Evolutionary conservation across 2,888 invertebrate genomes (phyloP), one percentile per base, ranked within the genome.

Genomic region (Phoenoteleia sp.): DNA sequence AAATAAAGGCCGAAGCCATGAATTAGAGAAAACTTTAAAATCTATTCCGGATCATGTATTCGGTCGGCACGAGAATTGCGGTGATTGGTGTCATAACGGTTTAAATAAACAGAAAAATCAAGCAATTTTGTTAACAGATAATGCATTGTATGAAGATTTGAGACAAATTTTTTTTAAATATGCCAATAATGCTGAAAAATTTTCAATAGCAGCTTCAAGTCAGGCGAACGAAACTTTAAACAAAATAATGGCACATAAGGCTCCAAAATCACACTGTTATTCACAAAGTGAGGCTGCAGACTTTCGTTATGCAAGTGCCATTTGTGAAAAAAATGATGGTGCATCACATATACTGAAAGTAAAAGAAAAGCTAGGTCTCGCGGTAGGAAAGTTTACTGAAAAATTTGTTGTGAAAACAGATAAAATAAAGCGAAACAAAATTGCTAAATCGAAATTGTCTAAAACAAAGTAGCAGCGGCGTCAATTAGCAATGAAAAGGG

Each of bases 191-290:
- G 11, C 64, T 0, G 13, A n/a, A 0, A 66, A 66, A 21, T 66
- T 81, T 58, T 64, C 67, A 5, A 21, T 74, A 15, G 64, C 67
- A 11, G 62, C 72, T 5, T 80, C 62, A 0, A 80, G 47, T 47
- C 67, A 77, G n/a, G 19, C 45, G 0, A 60, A 52, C 19, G 80
- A 80, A 19, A 64, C 33, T 0, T n/a, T 71, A 6, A 80, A 71
- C 19, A 39, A 49, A 9, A 69, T 69, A 7, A 79, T 79, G 60
- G 25, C 71, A 4, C 69, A 60, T 9, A 77, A 77, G 49, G 77
- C 77, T 6, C 69, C 60, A 9, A 79, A 77, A 60, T 56, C 15
- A 23, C 6, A 58, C 0, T 76, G 54, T 11, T 76, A 54, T 25
- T 49, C 49, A 1, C 25, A 45, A 17, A 42, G 54, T 21, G 64